Percentiles rank a stretch among this genome's conserved stretches.
phyloP scores from a whole-genome alignment of 2,113 vertebrate species.

The Ovis canadensis region DNA sequence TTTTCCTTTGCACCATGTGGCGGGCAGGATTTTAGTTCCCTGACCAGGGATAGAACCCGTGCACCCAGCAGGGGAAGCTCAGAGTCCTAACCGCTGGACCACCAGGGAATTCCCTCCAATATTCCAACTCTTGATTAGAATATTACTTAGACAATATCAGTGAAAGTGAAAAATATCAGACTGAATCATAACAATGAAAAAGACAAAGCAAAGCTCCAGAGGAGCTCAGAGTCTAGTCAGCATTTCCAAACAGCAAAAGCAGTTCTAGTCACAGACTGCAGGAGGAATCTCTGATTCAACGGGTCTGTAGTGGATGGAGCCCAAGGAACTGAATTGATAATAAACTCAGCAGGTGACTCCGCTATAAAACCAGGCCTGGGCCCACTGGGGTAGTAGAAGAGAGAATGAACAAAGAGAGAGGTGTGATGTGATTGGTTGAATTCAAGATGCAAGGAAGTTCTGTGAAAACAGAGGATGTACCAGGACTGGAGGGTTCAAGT shows the following conservation, averaged over 20 bases:
- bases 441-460: background rate
- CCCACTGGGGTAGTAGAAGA: background rate
- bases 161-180: background rate
- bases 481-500: background rate
- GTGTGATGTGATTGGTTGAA: background rate
- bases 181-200: background rate
- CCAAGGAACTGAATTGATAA: background rate
- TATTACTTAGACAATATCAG: background rate
- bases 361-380: background rate
- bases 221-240: background rate
- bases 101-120: background rate
- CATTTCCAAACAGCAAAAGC: background rate
- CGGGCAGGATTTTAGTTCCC: background rate
- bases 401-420: background rate
- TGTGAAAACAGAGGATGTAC: background rate
- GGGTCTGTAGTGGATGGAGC: background rate
- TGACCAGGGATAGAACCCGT: background rate
- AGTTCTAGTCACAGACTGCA: background rate
- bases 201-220: background rate
- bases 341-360: background rate
- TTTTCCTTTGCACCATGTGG: background rate
- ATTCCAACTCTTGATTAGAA: background rate
- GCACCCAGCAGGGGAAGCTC: background rate
- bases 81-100: background rate
- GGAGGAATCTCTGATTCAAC: background rate